Conservation (phyloP, 2,888 invertebrate genomes). For the Hesperia comma region DNA sequence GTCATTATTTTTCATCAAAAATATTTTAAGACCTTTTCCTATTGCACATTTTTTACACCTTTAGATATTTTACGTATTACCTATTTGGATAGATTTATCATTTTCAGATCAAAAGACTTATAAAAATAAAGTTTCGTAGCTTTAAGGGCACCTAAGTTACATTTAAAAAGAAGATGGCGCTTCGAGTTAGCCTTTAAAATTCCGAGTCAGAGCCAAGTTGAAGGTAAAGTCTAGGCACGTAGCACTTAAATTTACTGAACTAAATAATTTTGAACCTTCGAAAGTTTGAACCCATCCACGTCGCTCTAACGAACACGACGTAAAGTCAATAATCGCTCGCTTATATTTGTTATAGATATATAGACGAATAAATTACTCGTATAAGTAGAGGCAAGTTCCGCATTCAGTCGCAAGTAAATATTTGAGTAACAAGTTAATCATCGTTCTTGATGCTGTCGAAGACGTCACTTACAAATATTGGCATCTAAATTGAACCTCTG, state of each 20-base stretch:
- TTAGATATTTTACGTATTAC: too few species aligned
- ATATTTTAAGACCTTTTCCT: too few species aligned
- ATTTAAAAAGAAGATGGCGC: constrained; percentile 6
- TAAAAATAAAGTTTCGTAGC: neutral
- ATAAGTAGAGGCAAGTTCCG: constrained; percentile 18
- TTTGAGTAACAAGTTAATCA: constrained; percentile 54
- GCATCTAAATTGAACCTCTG: constrained; percentile 50
- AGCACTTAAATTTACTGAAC: constrained; percentile 30
- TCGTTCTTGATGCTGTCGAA: constrained; percentile 48
- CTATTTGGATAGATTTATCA: too few species aligned
- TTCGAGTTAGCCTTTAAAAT: constrained; percentile 21
- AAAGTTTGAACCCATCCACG: constrained; percentile 17
- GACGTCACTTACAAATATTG: constrained; percentile 40
- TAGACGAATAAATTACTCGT: constrained; percentile 24
- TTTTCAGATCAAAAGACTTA: too few species aligned
- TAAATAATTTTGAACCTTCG: constrained; percentile 32
- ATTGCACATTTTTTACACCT: too few species aligned
- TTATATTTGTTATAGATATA: constrained; percentile 10
- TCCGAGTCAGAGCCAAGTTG: constrained; percentile 20
- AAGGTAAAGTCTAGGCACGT: constrained; percentile 29
- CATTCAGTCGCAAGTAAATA: constrained; percentile 32
- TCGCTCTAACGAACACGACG: constrained; percentile 8
- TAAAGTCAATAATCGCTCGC: constrained; percentile 6
- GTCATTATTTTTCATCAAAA: neutral
- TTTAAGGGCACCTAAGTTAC: neutral